Evolutionary conservation across 2,888 invertebrate species (phyloP).

Genomic region (Pegoplata infirma): DNA sequence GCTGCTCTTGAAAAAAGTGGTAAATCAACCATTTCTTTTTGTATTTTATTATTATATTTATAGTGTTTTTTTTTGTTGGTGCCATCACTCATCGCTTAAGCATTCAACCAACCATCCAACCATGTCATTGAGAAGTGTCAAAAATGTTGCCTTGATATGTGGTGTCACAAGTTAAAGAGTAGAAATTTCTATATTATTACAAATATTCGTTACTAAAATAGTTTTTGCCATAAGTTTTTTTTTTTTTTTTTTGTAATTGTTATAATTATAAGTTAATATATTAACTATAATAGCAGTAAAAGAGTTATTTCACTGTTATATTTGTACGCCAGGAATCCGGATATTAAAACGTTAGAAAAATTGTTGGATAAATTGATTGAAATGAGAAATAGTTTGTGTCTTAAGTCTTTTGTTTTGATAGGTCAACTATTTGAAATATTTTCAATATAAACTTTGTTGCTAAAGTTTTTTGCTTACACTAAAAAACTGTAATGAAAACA

Average conservation of each 20-base stretch:
- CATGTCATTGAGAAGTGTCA: constrained; percentile 59
- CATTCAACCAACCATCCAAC: constrained; percentile 8
- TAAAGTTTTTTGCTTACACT: no score
- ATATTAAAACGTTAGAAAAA: constrained; percentile 48
- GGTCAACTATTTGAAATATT: not conserved
- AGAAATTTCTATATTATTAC: constrained; percentile 54
- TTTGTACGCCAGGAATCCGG: constrained; percentile 35
- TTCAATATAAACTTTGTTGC: no score
- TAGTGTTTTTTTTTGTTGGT: not conserved
- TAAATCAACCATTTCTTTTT: constrained; percentile 48
- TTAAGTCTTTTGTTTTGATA: constrained; percentile 37
- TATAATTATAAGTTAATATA: constrained; percentile 47
- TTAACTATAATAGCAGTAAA: not conserved
- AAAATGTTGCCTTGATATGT: constrained; percentile 61
- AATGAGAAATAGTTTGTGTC: constrained; percentile 16
- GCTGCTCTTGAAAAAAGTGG: constrained; percentile 45
- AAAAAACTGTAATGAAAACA: no score
- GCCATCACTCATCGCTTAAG: constrained; percentile 52
- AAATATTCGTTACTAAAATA: constrained; percentile 46
- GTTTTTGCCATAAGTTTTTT: constrained; percentile 10
- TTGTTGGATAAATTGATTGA: constrained; percentile 37
- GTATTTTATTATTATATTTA: constrained; percentile 12
- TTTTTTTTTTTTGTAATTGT: constrained; percentile 35
- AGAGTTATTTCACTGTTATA: constrained; percentile 23
- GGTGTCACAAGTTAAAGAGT: constrained; percentile 60